A percentile compares a stretch with the other conserved stretches of the same genome.
Evolutionary conservation across 2,797 vertebrate species (phyloP).

Genomic region (Bufotes viridis): DNA sequence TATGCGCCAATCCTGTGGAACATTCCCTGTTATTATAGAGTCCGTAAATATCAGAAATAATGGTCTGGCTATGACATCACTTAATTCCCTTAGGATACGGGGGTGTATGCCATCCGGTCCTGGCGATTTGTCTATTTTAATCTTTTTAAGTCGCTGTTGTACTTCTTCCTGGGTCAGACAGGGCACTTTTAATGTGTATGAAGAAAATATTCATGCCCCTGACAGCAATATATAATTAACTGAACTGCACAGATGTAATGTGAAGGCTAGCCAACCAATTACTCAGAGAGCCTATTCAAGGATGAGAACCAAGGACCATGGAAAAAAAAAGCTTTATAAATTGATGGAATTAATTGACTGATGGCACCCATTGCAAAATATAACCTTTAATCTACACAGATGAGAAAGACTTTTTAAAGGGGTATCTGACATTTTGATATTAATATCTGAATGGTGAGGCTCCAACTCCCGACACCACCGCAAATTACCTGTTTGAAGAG

Average conservation of each 20-base stretch:
- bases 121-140: too few species aligned
- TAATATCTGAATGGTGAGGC: neutral
- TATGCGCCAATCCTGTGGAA: too few species aligned
- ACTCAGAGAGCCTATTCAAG: constrained; percentile 23
- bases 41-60: too few species aligned
- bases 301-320: constrained; percentile 10
- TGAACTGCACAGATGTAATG: constrained; percentile 12
- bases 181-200: too few species aligned
- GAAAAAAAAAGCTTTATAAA: constrained; percentile 20
- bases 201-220: neutral
- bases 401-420: neutral
- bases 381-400: neutral
- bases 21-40: too few species aligned
- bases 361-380: neutral
- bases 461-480: too few species aligned
- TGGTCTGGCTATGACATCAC: too few species aligned
- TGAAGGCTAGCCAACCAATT: constrained; percentile 33
- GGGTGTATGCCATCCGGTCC: too few species aligned
- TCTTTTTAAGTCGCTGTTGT: too few species aligned
- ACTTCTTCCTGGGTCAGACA: too few species aligned
- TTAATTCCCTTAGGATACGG: too few species aligned
- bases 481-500: neutral
- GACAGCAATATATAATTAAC: constrained; percentile 28
- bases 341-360: constrained; percentile 7
- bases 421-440: neutral